Evolutionary conservation across 2,888 invertebrate genomes (phyloP), one percentile per base, ranked within the genome.

Genomic region (Platycheirus albimanus): DNA sequence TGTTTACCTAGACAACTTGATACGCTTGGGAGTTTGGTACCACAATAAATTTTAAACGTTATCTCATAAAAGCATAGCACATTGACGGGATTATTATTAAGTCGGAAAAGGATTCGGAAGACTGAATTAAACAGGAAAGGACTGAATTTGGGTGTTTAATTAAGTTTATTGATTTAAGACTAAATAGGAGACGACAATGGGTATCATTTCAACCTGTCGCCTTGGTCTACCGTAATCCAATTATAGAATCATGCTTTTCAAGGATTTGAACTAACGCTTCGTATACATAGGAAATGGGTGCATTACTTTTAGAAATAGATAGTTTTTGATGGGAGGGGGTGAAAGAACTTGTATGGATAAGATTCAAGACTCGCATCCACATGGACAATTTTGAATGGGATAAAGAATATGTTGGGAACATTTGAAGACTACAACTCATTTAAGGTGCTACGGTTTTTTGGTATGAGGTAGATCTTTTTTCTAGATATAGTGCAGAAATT

Each of bases 21-120:
- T 54, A 19, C 33, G 30, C 51, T 41, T 33, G 3, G 7, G 38
- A 41, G 24, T 58, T 41, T n/a, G 20, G 41, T 36, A 61, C 72
- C 72, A 64, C 56, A 83, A 83, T 78, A 70, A 72, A 83, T 77
- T 83, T 77, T 38, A 74, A 83, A 78, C 64, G 72, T 83, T 78
- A 83, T 83, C 83, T 72, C 64, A 49, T 64, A 20, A 33, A 72
- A 56, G 11, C 56, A 30, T 72, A 74, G 78, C 19, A 71, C 77
- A 70, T 78, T 71, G 58, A 58, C 19, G 64, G 52, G 36, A 43
- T 69, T 76, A 70, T 76, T 47, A 54, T 56, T 49, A 13, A 30
- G 63, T 36, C 28, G 61, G n/a, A 15, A 56, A 56, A 47, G 61
- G 70, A 61, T 58, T 56, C 28, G 4, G 3, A n/a, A 52, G 17